These are phyloP conservation scores for Andrena haemorrhoa DNA, from an alignment of 2,888 invertebrate species.

Conservation along the genomic window DNA sequence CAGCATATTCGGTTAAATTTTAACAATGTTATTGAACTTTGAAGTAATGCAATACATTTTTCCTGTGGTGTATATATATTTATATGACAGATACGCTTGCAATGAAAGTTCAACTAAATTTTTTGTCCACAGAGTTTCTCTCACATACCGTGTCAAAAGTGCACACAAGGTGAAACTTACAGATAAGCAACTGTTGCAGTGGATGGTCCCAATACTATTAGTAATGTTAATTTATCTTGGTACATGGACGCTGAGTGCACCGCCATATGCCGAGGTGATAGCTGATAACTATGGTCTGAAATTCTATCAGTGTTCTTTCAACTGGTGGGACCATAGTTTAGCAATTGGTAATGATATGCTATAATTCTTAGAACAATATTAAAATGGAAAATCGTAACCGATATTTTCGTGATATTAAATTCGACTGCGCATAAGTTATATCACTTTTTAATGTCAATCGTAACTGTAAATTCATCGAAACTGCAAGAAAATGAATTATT, in stretches of 20 bases:
- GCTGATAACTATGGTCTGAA: slow-evolving; percentile 91
- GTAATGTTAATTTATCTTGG: slow-evolving; percentile 95
- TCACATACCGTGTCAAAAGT: slow-evolving; percentile 96
- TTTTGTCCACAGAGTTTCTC: slow-evolving; percentile 90
- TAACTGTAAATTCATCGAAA: not conserved
- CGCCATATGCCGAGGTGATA: slow-evolving; percentile 93
- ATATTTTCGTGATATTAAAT: not conserved
- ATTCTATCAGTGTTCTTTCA: slow-evolving; percentile 95
- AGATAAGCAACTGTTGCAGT: slow-evolving; percentile 95
- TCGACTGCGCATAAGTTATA: not conserved
- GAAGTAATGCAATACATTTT: too few relatives aligned
- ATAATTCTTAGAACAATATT: not conserved
- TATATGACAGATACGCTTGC: not conserved
- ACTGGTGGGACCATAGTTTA: slow-evolving; percentile 98
- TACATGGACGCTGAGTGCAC: slow-evolving; percentile 96
- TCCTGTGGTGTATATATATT: too few relatives aligned
- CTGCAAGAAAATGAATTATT: not conserved
- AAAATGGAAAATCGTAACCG: not conserved
- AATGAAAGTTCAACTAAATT: not conserved
- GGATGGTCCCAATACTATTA: slow-evolving; percentile 96
- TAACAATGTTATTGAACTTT: too few relatives aligned
- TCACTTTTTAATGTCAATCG: not conserved
- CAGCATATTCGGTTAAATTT: too few relatives aligned
- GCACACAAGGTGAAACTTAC: slow-evolving; percentile 97
- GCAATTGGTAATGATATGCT: slow-evolving; percentile 89